Base-by-base conservation (phyloP, 1,140 invertebrate genomes). In the Galleria mellonella region DNA sequence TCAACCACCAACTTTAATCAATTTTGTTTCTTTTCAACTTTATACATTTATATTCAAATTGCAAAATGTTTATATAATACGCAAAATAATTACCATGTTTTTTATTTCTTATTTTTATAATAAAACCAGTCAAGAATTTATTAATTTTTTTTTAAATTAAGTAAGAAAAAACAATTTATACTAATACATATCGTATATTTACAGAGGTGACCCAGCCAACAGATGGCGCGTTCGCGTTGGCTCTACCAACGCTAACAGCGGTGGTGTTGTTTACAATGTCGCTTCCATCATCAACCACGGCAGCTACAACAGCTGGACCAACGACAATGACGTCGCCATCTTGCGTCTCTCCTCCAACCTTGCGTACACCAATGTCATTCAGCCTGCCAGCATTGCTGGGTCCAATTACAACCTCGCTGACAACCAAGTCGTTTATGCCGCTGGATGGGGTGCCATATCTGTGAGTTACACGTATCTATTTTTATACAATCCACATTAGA, bases 291-390 rank as follows among this genome's bases (percentile, higher is more conserved):
- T 56, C 11, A 40, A 35, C 6, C 47, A 61, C 6, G 53, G 53
- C 5, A 9, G 45, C 7, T 56, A 48, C 12, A 15, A 48, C 1
- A 3, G 9, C 10, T 4, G 11, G 0, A 90, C 88, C 48, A 65
- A 91, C 0, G 65, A 85, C 4, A 90, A 92, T 56, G 91, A 93
- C 51, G 56, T 93, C 9, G 91, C 91, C 11, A 17, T 67, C 11
- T 8, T 67, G 10, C 51, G 55, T 8, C 13, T 42, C 3, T 8
- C 42, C 1, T 13, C 38, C 3, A 32, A 88, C 9, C 73, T 91
- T 1, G 52, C 76, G 9, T 55, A 42, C 29, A 55, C 32, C 40
- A 51, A 49, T 10, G 32, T 14, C 4, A 54, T 53, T 2, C 46
- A 31, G 0, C 32, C 55, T 1, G 55, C 30, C 0, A 39, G 31